Base-by-base conservation (phyloP, 2,113 vertebrate genomes). In the Progne subis region DNA sequence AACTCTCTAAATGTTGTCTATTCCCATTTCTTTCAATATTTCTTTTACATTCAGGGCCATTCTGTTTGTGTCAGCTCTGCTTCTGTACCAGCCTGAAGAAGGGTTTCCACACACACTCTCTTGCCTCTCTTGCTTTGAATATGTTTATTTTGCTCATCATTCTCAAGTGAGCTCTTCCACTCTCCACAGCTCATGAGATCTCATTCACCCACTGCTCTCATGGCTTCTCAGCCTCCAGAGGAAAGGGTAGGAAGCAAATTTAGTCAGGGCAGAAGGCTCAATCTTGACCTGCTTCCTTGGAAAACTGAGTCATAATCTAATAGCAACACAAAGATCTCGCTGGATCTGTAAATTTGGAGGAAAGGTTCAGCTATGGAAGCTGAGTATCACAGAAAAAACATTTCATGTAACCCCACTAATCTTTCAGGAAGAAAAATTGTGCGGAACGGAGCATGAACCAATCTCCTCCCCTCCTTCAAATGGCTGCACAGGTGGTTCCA, bases 91-190 rank as follows among this genome's bases (percentile, higher is more conserved):
- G 26, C 23, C 4, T 32, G 11, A 74, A 77, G 74, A 50, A 82
- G 18, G n/a, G 70, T n/a, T 74, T 81, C n/a, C 71, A 71, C 0
- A 0, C 11, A 41, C 12, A 5, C 2, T 2, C 9, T 68, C 75
- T 43, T 20, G 7, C 18, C 68, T 75, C 26, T 26, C 29, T 49
- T 63, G 43, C 41, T 78, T 60, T 52, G 74, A 72, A 41, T 26
- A 19, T 1, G 8, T 34, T 31, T 43, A 17, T 82, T 56, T 32
- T 72, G 50, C 43, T 78, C 82, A 23, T 17, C 1, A 1, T 47
- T 88, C 34, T 19, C 26, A 77, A 7, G 14, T 44, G 39, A 60
- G 15, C 18, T 37, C 39, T 69, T 55, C 34, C 34, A 57, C 46
- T 50, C 59, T 28, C 59, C 31, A 16, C 24, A 46, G 67, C 61